Evolutionary conservation across 2,797 vertebrate genomes (phyloP).

Genomic region (Acanthurus tractus): DNA sequence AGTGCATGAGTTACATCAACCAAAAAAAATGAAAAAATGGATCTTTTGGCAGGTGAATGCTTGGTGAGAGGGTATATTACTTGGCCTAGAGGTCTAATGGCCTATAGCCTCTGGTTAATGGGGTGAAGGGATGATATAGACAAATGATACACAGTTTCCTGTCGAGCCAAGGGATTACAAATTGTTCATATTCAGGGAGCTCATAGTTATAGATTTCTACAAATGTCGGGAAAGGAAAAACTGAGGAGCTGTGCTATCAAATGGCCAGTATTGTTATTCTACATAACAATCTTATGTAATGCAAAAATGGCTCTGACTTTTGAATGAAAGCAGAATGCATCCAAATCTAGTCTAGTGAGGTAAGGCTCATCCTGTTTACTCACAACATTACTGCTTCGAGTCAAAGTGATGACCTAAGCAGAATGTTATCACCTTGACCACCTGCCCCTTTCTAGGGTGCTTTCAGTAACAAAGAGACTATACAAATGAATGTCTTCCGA

Average conservation of each 20-base stretch:
- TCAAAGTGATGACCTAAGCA: slow-evolving; percentile 17
- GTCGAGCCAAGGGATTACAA: slow-evolving; percentile 52
- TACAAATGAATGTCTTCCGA: neutral
- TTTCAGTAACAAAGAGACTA: neutral
- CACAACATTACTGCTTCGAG: slow-evolving; percentile 7
- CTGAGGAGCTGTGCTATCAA: slow-evolving; percentile 17
- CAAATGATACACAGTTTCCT: slow-evolving; percentile 34
- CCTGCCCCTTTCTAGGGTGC: neutral
- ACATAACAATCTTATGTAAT: slow-evolving; percentile 9
- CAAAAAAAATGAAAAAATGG: neutral
- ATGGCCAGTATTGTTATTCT: slow-evolving; percentile 35
- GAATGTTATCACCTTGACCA: slow-evolving; percentile 5
- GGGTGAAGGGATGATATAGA: slow-evolving; percentile 28
- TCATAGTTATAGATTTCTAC: slow-evolving; percentile 42
- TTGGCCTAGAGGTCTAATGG: slow-evolving; percentile 28
- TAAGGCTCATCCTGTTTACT: slow-evolving; percentile 30
- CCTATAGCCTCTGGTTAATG: slow-evolving; percentile 4
- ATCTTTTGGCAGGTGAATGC: neutral
- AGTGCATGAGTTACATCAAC: neutral
- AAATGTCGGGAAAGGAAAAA: slow-evolving; percentile 19
- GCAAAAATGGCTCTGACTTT: slow-evolving; percentile 10
- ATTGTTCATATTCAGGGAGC: slow-evolving; percentile 33
- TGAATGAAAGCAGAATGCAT: neutral
- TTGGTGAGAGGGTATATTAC: slow-evolving; percentile 32
- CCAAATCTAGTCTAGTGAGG: neutral